phyloP scores from a whole-genome alignment of 37 sponge, comb jelly and placozoan species.

The Chondrosia reniformis region DNA sequence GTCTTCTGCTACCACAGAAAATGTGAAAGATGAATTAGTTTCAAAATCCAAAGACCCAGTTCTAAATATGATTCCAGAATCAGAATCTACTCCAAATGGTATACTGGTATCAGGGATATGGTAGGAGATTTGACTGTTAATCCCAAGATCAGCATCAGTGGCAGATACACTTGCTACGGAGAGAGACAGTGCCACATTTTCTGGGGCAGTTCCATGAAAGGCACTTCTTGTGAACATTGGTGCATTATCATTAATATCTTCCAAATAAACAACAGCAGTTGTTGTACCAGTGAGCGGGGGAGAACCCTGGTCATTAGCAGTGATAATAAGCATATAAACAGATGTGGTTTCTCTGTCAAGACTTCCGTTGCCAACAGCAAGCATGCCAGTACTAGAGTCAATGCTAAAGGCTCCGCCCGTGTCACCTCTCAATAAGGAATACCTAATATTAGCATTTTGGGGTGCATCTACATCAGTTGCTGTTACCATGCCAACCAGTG shows the following conservation, averaged over 20 bases:
- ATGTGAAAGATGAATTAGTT: conserved; percentile 23
- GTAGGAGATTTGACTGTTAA: conserved; percentile 42
- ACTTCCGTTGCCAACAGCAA: conserved; percentile 17
- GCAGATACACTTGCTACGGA: conserved; percentile 37
- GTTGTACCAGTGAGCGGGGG: conserved; percentile 29
- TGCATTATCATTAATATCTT: conserved; percentile 35
- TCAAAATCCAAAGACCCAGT: conserved; percentile 44
- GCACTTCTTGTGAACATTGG: conserved; percentile 19
- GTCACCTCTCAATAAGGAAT: conserved; percentile 49
- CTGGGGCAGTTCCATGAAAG: conserved; percentile 27
- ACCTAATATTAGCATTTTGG: conserved; percentile 34
- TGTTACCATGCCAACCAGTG: conserved; percentile 16
- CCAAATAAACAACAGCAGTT: conserved; percentile 24
- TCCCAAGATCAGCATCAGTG: conserved; percentile 46
- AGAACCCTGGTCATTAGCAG: conserved; percentile 40
- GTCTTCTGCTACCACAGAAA: conserved; percentile 62
- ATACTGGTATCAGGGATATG: neutral
- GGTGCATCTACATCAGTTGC: conserved; percentile 59
- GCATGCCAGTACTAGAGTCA: conserved; percentile 46
- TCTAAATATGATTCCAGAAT: conserved; percentile 42
- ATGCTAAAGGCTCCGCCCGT: conserved; percentile 23
- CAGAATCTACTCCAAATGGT: conserved; percentile 24
- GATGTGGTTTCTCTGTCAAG: conserved; percentile 39
- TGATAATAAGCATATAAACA: conserved; percentile 29
- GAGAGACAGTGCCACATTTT: conserved; percentile 2